Evolutionary conservation across 2,797 vertebrate genomes (phyloP), one percentile per base, ranked within the genome.

Genomic region (Potorous gilbertii): DNA sequence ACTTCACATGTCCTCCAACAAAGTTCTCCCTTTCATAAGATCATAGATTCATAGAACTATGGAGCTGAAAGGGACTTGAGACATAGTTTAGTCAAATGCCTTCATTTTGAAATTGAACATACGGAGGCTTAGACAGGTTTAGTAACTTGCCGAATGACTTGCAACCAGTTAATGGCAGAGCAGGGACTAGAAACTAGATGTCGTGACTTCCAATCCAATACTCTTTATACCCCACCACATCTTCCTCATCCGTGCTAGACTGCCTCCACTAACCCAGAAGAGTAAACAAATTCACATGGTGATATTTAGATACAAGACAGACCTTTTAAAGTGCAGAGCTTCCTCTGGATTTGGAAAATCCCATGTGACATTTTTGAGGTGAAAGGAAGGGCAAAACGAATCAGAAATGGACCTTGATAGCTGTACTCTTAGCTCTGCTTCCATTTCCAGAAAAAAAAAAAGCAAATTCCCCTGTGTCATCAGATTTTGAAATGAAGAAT

Each of bases 51-150:
- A 16, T 5, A 66, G 55, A 93, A 93, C 40, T 89, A 95, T n/a
- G 89, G 62, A 94, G 52, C 14, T 50, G 50, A 90, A 90, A 90
- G 40, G n/a, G 10, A 55, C 11, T 29, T 96, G 74, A 81, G 87
- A 29, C 34, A 50, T 34, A 27, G 56, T 40, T 3, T 56, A 93
- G 54, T n/a, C 93, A 12, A 92, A 50, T 46, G 18, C 40, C 18
- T 28, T 97, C 91, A 92, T 50, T 96, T 97, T 92, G 28, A 56
- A 93, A 40, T 89, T 4, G 21, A 93, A 62, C 74, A 87, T 93
- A 95, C 10, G 4, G 54, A 96, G 90, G 2, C 12, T 54, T 50
- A 57, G 62, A 91, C 55, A 94, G 13, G 21, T 92, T 90, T 28
- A 11, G 1, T 92, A 92, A 90, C 34, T 95, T 96, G 90, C 27